A percentile compares a stretch with the other conserved stretches of the same genome.
Evolutionary conservation across 2,113 vertebrate species (phyloP).

Genomic region (Salvator merianae): DNA sequence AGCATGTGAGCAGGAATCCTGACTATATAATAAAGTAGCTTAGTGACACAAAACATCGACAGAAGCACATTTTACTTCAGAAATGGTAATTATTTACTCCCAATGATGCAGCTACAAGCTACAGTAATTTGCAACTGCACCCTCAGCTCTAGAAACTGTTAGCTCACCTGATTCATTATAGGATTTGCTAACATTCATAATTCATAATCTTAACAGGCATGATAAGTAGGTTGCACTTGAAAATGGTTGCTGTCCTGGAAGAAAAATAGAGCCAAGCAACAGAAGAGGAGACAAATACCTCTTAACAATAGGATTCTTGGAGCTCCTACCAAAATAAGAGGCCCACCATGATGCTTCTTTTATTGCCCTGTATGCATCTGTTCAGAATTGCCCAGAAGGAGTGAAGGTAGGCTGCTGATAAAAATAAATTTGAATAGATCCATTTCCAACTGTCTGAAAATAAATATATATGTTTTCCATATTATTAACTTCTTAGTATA

Average conservation of each 20-base stretch:
- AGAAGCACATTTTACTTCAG: not conserved
- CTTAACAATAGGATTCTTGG: not conserved
- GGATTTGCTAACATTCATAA: not conserved
- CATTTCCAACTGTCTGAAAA: not conserved
- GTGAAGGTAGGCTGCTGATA: not conserved
- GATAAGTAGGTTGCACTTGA: not conserved
- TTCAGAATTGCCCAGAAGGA: constrained; percentile 6
- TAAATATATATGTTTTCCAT: not conserved
- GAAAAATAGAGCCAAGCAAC: not conserved
- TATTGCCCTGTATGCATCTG: not conserved
- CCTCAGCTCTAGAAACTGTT: not conserved
- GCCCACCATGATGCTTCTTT: not conserved
- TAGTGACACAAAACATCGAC: not conserved
- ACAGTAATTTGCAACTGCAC: not conserved
- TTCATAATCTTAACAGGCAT: constrained; percentile 8
- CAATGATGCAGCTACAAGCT: not conserved
- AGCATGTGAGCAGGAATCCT: not conserved
- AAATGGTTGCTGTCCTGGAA: not conserved
- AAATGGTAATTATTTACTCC: not conserved
- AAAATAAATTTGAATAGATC: constrained; percentile 20
- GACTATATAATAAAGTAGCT: not conserved
- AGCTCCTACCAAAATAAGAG: not conserved
- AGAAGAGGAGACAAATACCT: constrained; percentile 2
- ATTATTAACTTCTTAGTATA: constrained; percentile 5
- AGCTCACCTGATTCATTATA: not conserved